phyloP scores from a whole-genome alignment of 2,113 vertebrate genomes.

The Phylloscopus trochiloides region DNA sequence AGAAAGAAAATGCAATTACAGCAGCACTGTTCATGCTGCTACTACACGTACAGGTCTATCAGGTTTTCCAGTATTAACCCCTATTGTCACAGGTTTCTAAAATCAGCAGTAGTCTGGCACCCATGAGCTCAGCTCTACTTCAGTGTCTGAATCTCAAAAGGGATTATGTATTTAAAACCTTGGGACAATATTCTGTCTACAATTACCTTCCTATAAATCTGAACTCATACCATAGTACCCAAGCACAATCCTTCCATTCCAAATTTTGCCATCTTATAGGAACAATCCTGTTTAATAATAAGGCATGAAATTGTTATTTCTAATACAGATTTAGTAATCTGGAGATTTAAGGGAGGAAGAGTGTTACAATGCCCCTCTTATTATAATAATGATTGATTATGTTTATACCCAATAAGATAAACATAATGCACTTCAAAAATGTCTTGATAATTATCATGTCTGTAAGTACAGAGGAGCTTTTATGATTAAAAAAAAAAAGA shows the following conservation, averaged over 20 bases:
- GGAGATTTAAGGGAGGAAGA: not conserved
- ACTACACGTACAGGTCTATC: constrained; percentile 39
- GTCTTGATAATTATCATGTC: not conserved
- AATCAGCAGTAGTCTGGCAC: constrained; percentile 48
- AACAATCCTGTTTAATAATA: not conserved
- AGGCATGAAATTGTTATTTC: not conserved
- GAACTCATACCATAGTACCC: fast-evolving
- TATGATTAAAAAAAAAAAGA: not conserved
- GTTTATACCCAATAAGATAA: not conserved
- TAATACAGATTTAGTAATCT: not conserved
- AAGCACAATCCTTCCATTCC: not conserved
- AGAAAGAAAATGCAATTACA: constrained; percentile 73
- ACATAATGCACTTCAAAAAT: not conserved
- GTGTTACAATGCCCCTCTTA: not conserved
- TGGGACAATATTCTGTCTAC: not conserved
- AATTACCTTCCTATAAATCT: not conserved
- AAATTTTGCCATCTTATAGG: not conserved
- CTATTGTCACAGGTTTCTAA: constrained; percentile 62
- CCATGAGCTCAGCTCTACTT: constrained; percentile 9
- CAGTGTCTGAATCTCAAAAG: constrained; percentile 24
- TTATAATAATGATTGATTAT: not conserved
- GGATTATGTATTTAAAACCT: not conserved
- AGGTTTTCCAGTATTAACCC: constrained; percentile 60
- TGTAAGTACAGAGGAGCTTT: not conserved
- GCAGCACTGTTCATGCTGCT: constrained; percentile 36